Base-by-base conservation (phyloP, 2,888 invertebrate species). In the Heliconius aoede region DNA sequence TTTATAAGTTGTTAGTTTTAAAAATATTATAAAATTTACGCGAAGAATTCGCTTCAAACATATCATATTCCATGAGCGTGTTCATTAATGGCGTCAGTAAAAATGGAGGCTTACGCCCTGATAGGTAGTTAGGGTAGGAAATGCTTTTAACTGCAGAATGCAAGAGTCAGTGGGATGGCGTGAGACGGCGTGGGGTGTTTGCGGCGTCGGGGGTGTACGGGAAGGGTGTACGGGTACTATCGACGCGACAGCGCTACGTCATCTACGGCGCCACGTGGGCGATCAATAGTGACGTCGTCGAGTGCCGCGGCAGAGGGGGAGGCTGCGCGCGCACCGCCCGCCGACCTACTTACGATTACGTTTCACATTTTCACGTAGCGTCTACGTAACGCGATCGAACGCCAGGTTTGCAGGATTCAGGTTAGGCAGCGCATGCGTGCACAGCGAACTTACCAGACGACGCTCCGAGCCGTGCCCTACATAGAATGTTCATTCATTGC, bases 241-340 rank as follows among this genome's bases (percentile, higher is more conserved):
- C 87, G 88, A 87, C 88, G 84, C 83, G 84, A 84, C 83, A 80
- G 80, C 85, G 84, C 92, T 93, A 94, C 94, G 94, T 94, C 93
- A 94, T 88, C 90, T 87, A 91, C 91, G 93, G 92, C 91, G 93
- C 93, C 84, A 94, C 93, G 93, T 93, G 93, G 89, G 76, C 91
- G 92, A 94, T 94, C 94, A 90, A 94, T 94, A 94, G 86, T 94
- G 94, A 94, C 94, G 94, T 93, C 88, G 90, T 86, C 86, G 88
- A 84, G 83, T 83, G 80, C 80, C 82, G 80, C 81, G 74, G 51
- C 79, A 73, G 74, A 74, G 73, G 79, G 74, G 79, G 73, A 79
- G 80, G 77, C 81, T 90, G 93, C 93, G 92, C 94, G 93, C 91
- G 91, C 94, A 89, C 79, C 84, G 82, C 83, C 85, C 86, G 82